Conservation (phyloP, 2,888 invertebrate species). For the Eledone cirrhosa region DNA sequence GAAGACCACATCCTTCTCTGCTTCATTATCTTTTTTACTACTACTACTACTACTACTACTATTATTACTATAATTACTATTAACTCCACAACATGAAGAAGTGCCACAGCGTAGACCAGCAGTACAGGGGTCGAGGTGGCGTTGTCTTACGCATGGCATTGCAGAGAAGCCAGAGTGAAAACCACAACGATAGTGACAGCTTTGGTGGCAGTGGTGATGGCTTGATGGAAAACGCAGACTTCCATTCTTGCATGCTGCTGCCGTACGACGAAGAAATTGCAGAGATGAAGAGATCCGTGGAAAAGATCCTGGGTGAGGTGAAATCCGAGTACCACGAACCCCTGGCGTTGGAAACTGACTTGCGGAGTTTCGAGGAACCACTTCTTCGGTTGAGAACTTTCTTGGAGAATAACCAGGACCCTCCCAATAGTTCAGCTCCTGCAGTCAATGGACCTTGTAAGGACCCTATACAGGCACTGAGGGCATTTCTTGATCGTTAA, state of each 20-base stretch:
- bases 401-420: background rate
- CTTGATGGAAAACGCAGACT: no score
- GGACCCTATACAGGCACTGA: constrained; percentile 4
- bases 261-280: no score
- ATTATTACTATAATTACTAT: no score
- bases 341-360: background rate
- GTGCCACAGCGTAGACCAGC: no score
- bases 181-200: background rate
- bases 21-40: no score
- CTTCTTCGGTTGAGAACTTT: background rate
- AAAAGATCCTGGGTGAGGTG: background rate
- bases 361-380: constrained; percentile 8
- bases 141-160: background rate
- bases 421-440: background rate
- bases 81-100: no score
- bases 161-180: background rate
- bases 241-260: no score
- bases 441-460: constrained; percentile 16
- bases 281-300: background rate
- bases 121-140: no score
- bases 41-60: no score
- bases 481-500: constrained; percentile 17
- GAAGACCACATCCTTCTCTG: no score
- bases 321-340: background rate
- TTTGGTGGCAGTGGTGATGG: background rate